phyloP scores from a whole-genome alignment of 2,113 vertebrate species.

The Merops nubicus region DNA sequence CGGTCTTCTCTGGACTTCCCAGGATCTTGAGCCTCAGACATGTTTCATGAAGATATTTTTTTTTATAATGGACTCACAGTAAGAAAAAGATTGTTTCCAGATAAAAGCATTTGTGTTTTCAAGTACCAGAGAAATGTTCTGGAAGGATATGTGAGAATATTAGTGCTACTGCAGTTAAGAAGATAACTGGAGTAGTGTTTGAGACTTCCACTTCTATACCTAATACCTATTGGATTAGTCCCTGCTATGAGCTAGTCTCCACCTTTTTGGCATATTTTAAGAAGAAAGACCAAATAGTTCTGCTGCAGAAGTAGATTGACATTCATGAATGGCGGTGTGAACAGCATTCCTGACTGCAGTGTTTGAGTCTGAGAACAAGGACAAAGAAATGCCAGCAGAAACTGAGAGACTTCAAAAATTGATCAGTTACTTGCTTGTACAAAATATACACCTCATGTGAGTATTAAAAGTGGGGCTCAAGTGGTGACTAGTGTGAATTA shows the following conservation, averaged over 20 bases:
- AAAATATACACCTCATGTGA: neutral
- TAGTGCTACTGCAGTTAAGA: neutral
- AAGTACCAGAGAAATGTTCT: neutral
- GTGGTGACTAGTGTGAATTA: no score
- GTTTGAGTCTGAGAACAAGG: neutral
- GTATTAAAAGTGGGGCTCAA: neutral
- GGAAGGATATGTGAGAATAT: neutral
- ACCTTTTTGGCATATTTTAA: neutral
- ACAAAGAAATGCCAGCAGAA: neutral
- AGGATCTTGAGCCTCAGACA: neutral
- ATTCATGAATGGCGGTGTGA: neutral
- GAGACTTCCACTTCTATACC: neutral
- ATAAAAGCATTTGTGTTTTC: neutral
- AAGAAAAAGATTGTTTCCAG: neutral
- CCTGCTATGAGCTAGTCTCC: neutral
- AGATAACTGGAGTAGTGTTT: neutral
- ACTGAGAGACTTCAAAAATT: neutral
- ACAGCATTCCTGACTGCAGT: neutral
- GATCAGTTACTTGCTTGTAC: no score
- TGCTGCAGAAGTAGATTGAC: neutral
- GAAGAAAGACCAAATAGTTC: neutral
- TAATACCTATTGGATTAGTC: neutral
- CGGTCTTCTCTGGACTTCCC: neutral
- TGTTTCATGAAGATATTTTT: neutral
- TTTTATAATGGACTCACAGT: neutral